These are phyloP conservation scores for Holothuria glaberrima DNA, from an alignment of 35 echinoderm and acorn worm genomes.

Conservation along the genomic window DNA sequence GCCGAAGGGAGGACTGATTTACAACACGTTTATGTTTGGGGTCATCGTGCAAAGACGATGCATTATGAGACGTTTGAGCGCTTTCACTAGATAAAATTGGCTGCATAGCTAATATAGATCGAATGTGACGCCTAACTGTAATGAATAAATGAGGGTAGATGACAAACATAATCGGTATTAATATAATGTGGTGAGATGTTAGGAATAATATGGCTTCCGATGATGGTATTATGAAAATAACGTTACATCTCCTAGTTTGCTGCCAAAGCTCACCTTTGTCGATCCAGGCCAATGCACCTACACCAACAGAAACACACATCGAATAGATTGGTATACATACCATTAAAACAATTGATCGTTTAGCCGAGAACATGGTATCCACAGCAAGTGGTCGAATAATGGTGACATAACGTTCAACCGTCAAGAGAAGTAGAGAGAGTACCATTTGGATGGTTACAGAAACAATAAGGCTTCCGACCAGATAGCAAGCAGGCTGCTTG, in stretches of 20 bases:
- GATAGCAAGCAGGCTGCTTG: not conserved
- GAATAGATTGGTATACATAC: not conserved
- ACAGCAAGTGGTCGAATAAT: not conserved
- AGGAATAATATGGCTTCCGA: not conserved
- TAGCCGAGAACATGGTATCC: not conserved
- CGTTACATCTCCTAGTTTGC: not conserved
- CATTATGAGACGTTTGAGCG: too few relatives aligned
- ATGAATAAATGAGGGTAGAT: slow-evolving; percentile 48
- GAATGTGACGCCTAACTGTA: slow-evolving; percentile 43
- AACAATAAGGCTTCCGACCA: not conserved
- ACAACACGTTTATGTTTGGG: too few relatives aligned
- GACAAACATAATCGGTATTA: slow-evolving; percentile 26
- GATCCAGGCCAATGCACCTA: not conserved
- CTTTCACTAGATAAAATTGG: too few relatives aligned
- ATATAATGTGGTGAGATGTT: not conserved
- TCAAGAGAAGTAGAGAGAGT: not conserved
- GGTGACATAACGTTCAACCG: not conserved
- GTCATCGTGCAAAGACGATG: too few relatives aligned
- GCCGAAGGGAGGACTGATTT: too few relatives aligned
- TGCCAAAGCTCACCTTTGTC: not conserved
- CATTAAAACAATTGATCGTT: not conserved
- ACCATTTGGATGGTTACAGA: not conserved
- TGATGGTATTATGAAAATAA: slow-evolving; percentile 7
- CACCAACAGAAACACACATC: not conserved
- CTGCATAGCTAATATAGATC: not conserved